Base-by-base conservation (phyloP, 2,888 invertebrate species). In the Odontocolon sp. region DNA sequence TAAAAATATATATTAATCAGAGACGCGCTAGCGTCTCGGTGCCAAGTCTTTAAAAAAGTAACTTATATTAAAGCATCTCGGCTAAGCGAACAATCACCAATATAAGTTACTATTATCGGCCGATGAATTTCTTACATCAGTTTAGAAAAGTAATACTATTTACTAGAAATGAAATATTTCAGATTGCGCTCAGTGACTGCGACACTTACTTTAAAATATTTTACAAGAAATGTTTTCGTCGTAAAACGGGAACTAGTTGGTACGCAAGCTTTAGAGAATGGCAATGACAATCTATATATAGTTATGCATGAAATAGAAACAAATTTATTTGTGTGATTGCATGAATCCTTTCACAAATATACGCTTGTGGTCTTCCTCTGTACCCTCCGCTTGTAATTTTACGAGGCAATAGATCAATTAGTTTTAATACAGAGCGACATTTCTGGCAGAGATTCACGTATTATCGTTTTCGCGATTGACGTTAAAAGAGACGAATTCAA, bases 311-410 rank as follows among this genome's bases (percentile, higher is more conserved):
- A 47, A 47, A 33, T 21, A 23, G 36, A 23, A 36, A 50, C 21
- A 23, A 26, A 14, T 47, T 26, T 26, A 26, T 26, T 23, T 38
- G 76, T 71, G 78, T 77, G 80, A 74, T 61, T 61, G 77, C 66
- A 64, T 68, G 72, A 83, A 81, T 77, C 79, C 78, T 73, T 9
- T 50, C 26, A 50, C 50, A n/a, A n/a, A n/a, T n/a, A 63, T 11
- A 36, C 40, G 77, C 80, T 82, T 81, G 63, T 71, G 78, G 70
- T 77, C 77, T 75, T 82, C 74, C 70, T 42, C 21, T 68, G 45
- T 72, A 52, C 52, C 38, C 47, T 50, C 47, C 21, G 26, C 16
- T 50, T 50, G 9, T 33, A 2, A 50, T 33, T 50, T 42, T 40
- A 50, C 33, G 36, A 23, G 6, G 50, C 52, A 3, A 26, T 9